Conservation (phyloP, 2,888 invertebrate species). For the Lepidocyrtoides sp. region DNA sequence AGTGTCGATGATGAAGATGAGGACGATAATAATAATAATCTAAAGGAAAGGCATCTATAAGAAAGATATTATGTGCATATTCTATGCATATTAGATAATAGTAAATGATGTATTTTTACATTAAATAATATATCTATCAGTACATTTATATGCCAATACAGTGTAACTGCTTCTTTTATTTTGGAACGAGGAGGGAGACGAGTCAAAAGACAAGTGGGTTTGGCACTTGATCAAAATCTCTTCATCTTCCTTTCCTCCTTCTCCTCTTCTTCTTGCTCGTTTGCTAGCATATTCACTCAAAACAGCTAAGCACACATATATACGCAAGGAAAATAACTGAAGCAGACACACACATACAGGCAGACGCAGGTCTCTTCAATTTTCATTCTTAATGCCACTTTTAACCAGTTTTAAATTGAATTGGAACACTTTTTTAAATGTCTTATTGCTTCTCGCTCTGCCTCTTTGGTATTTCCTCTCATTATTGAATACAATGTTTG, state of each 20-base stretch:
- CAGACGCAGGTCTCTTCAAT: conserved; percentile 60
- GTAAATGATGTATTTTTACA: conserved; percentile 30
- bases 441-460: conserved; percentile 74
- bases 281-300: conserved; percentile 53
- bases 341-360: conserved; percentile 43
- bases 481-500: conserved; percentile 64
- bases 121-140: neutral
- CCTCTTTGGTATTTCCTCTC: conserved; percentile 72
- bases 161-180: conserved; percentile 63
- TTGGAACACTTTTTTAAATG: conserved; percentile 77
- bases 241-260: conserved; percentile 76
- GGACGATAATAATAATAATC: conserved; percentile 65
- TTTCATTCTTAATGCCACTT: conserved; percentile 75
- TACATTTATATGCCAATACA: neutral
- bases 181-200: conserved; percentile 76
- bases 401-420: conserved; percentile 80
- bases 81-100: conserved; percentile 7
- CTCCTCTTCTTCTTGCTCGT: conserved; percentile 13
- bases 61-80: conserved; percentile 12
- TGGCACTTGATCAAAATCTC: conserved; percentile 82
- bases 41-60: conserved; percentile 57
- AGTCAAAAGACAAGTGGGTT: conserved; percentile 83
- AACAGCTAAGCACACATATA: conserved; percentile 44
- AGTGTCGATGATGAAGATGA: conserved; percentile 68
- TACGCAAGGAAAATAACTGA: conserved; percentile 16